Evolutionary conservation across 64 coral and sea anemone species (phyloP).

Genomic region (Exaiptasia diaphana): DNA sequence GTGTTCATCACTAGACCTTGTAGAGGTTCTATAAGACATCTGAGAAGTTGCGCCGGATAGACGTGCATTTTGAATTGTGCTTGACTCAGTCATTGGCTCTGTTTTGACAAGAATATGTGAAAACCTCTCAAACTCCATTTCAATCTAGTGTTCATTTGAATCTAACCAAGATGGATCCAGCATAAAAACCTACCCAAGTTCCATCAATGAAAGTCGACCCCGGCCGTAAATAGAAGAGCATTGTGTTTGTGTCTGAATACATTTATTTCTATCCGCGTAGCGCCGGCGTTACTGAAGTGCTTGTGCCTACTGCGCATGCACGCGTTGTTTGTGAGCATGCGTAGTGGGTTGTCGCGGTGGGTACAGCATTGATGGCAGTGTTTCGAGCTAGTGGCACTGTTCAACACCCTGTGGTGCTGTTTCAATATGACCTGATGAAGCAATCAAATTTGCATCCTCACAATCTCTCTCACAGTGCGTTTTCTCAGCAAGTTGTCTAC

Average conservation of each 20-base stretch:
- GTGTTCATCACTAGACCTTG: neutral
- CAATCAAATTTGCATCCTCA: constrained; percentile 34
- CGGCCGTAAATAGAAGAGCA: neutral
- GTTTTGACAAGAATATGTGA: neutral
- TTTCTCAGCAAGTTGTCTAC: neutral
- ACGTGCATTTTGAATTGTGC: neutral
- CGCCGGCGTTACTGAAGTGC: neutral
- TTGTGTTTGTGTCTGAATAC: neutral
- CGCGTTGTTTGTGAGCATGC: neutral
- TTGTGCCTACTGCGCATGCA: neutral
- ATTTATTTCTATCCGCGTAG: neutral
- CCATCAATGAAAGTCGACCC: neutral
- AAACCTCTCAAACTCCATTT: neutral
- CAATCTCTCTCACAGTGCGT: constrained; percentile 32
- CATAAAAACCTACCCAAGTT: neutral
- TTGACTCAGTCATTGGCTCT: neutral
- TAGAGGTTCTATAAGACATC: neutral
- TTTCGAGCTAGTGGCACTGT: neutral
- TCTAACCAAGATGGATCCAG: neutral
- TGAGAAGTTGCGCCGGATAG: neutral
- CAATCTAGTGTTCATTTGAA: neutral
- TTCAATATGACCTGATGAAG: constrained; percentile 29
- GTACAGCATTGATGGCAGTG: constrained; percentile 17
- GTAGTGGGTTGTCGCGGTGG: neutral
- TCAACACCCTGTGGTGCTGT: constrained; percentile 14